Evolutionary conservation across 2,113 vertebrate species (phyloP), one percentile per base, ranked within the genome.

Genomic region (Tetrax tetrax): DNA sequence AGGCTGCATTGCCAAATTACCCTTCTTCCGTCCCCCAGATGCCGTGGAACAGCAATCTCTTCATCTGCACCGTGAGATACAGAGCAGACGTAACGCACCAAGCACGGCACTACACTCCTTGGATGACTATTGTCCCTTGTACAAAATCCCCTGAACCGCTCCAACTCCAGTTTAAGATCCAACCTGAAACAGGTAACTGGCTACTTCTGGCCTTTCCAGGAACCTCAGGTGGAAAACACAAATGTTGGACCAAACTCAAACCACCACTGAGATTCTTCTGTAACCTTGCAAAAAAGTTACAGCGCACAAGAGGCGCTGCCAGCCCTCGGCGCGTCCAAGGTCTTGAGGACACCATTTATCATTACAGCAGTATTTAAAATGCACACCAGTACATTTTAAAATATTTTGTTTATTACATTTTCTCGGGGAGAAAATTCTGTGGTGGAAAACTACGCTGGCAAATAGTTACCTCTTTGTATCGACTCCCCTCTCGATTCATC

Each of bases 401-500:
- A 23, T 57, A 79, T 33, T 75, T 61, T 14, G 13, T 41, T 78
- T 6, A 64, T 63, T 18, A 25, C 35, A 10, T 37, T 65, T 95
- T 68, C 47, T 47, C 23, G 54, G 45, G 64, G 14, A 92, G 48
- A 89, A 92, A 27, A 56, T 43, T 77, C 72, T 1, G 14, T 15
- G 51, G 79, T 65, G 72, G 21, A 79, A 75, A 94, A 54, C 83
- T 69, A 66, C 70, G 43, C 10, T 85, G 91, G 93, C 89, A 96
- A 96, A 86, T 41, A 87, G 93, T 54, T 93, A 75, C 91, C 89
- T 88, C 92, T 96, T 93, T 80, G 71, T 83, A 74, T 76, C 8
- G 76, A 93, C 95, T 53, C 94, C 79, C 79, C 87, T 56, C 83
- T 87, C 6, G 11, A 94, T 57, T 95, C 95, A 90, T 97, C 95